Conservation (phyloP, 2,888 invertebrate genomes). For the Mongoloraphidia duomilia region DNA sequence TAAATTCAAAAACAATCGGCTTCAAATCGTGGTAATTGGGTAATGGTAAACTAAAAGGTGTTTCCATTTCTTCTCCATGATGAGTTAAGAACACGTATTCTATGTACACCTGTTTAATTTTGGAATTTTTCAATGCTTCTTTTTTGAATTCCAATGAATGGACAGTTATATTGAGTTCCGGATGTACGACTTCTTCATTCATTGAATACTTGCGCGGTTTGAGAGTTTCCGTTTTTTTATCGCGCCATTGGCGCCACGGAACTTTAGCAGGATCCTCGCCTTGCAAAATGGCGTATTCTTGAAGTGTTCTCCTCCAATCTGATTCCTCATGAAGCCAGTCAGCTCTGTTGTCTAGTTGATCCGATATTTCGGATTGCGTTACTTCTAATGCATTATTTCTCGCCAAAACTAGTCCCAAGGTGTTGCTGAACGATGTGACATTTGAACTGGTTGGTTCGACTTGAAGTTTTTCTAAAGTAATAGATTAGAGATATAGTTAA, state of each 20-base stretch:
- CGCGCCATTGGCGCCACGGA: constrained; percentile 21
- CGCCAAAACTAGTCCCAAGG: too few species aligned
- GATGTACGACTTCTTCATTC: constrained; percentile 3
- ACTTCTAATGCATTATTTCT: constrained; percentile 19
- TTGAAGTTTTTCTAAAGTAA: too few species aligned
- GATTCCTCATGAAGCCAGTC: constrained; percentile 20
- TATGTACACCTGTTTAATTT: constrained; percentile 17
- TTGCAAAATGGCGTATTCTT: constrained; percentile 18
- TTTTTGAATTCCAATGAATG: constrained; percentile 9
- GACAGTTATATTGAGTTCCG: constrained; percentile 14
- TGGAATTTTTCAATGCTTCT: constrained; percentile 9
- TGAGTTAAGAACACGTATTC: constrained; percentile 18
- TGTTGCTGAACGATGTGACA: too few species aligned
- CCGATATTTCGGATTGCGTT: constrained; percentile 18
- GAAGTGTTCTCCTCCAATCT: constrained; percentile 20
- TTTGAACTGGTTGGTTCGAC: too few species aligned
- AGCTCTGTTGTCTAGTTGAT: constrained; percentile 17
- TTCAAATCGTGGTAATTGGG: constrained; percentile 5
- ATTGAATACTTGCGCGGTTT: constrained; percentile 10
- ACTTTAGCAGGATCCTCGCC: constrained; percentile 17
- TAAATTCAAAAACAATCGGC: constrained; percentile 16
- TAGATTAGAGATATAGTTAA: too few species aligned
- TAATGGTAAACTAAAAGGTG: constrained; percentile 14
- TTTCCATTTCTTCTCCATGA: constrained; percentile 18
- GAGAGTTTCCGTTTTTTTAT: constrained; percentile 15